Conservation (phyloP, 2,113 vertebrate species). For the Ceyx cyanopectus region DNA sequence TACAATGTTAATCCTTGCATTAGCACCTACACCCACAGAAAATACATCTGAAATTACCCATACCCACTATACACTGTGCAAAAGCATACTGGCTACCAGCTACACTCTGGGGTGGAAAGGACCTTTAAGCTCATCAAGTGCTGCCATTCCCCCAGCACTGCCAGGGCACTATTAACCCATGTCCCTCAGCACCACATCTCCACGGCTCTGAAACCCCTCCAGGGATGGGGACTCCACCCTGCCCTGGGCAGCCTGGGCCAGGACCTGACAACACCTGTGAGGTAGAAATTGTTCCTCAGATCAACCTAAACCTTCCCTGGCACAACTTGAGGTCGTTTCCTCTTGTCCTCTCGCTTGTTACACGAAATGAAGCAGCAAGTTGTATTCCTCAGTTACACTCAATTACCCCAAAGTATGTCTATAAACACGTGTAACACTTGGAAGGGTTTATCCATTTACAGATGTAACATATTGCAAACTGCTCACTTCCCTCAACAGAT, state of each 20-base stretch:
- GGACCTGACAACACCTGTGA: neutral
- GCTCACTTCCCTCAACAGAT: constrained; percentile 62
- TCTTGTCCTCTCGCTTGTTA: rapidly evolving
- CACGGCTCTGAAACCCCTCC: neutral
- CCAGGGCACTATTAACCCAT: neutral
- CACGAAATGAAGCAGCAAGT: neutral
- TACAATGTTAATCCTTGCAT: neutral
- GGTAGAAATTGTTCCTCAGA: neutral
- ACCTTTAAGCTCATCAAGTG: neutral
- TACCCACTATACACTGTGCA: neutral
- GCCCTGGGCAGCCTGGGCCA: neutral
- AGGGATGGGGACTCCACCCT: neutral
- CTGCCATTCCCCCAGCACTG: neutral
- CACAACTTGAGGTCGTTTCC: neutral
- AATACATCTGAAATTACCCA: neutral
- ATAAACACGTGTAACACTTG: constrained; percentile 28
- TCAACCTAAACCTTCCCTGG: neutral
- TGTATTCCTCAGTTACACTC: neutral
- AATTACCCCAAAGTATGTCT: constrained; percentile 5
- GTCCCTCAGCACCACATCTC: neutral
- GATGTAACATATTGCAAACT: constrained; percentile 67
- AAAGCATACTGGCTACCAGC: neutral
- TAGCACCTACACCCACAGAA: neutral
- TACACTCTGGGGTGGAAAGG: neutral
- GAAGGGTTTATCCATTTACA: constrained; percentile 52